These are phyloP conservation scores for Sinonovacula constricta DNA, from an alignment of 1,140 invertebrate genomes.

Conservation along the genomic window DNA sequence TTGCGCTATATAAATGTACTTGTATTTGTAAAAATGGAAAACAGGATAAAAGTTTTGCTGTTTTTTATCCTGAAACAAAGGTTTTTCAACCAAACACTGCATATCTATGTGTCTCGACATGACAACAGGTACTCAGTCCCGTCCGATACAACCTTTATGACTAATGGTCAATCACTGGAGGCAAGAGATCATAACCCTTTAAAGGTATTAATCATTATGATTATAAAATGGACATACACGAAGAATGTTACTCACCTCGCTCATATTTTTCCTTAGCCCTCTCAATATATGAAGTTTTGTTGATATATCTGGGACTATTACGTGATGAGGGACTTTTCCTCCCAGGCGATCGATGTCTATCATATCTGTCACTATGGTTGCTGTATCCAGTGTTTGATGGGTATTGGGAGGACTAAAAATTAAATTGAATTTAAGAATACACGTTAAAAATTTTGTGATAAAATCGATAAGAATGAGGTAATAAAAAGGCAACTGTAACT, in stretches of 20 bases:
- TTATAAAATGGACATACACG: not conserved
- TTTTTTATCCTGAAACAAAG: no score
- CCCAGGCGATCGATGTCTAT: slow-evolving; percentile 40
- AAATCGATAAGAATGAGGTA: no score
- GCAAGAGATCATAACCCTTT: not conserved
- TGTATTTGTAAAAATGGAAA: no score
- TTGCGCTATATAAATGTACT: no score
- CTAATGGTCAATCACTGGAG: not conserved
- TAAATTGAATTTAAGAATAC: no score
- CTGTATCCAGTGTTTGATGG: slow-evolving; percentile 47
- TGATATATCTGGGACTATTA: slow-evolving; percentile 52
- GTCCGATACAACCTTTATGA: no score
- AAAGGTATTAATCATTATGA: not conserved
- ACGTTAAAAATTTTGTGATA: no score
- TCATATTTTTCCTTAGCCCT: slow-evolving; percentile 47
- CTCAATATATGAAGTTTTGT: slow-evolving; percentile 54
- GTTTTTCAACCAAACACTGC: no score
- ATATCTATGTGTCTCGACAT: no score
- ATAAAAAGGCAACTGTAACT: no score
- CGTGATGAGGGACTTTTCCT: slow-evolving; percentile 45
- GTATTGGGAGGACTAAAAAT: slow-evolving; percentile 47
- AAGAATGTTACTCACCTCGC: slow-evolving; percentile 26
- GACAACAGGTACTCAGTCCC: no score
- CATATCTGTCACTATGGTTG: slow-evolving; percentile 47
- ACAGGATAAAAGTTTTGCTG: no score